Percentiles rank a stretch among this genome's conserved stretches.
Evolutionary conservation across 2,797 vertebrate genomes (phyloP).

Genomic region (Nyctibius grandis): DNA sequence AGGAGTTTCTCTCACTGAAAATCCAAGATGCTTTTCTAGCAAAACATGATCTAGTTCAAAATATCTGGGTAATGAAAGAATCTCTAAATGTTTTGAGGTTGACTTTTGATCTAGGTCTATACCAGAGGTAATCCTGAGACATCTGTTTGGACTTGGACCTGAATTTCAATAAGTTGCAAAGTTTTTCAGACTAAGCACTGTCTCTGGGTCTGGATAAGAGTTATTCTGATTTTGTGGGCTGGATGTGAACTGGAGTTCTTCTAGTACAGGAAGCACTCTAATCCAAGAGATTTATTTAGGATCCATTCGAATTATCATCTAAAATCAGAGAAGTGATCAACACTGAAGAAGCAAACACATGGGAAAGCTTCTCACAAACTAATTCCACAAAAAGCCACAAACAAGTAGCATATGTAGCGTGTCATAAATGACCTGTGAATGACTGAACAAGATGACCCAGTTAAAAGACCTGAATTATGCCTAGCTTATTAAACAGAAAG

Average conservation of each 20-base stretch:
- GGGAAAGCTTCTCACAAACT: neutral
- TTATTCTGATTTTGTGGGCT: neutral
- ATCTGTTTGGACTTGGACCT: neutral
- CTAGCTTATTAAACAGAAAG: neutral
- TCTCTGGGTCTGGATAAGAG: neutral
- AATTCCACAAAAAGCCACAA: neutral
- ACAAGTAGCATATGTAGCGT: neutral
- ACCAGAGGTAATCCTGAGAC: neutral
- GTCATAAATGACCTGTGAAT: neutral
- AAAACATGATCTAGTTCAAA: neutral
- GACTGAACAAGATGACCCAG: fast-evolving
- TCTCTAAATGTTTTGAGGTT: neutral
- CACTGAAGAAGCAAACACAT: neutral
- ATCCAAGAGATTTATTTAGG: neutral
- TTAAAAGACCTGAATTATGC: neutral
- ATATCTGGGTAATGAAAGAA: neutral
- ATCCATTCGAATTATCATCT: neutral
- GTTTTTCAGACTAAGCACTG: neutral
- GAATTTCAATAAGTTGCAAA: neutral
- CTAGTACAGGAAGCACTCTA: neutral
- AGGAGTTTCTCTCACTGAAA: neutral
- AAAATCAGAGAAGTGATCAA: neutral
- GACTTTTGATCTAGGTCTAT: neutral
- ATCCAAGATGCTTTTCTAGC: neutral
- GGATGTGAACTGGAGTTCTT: neutral